A percentile compares a stretch with the other conserved stretches of the same genome.
phyloP scores from a whole-genome alignment of 35 echinoderm and acorn worm genomes.

The Hemicentrotus pulcherrimus region DNA sequence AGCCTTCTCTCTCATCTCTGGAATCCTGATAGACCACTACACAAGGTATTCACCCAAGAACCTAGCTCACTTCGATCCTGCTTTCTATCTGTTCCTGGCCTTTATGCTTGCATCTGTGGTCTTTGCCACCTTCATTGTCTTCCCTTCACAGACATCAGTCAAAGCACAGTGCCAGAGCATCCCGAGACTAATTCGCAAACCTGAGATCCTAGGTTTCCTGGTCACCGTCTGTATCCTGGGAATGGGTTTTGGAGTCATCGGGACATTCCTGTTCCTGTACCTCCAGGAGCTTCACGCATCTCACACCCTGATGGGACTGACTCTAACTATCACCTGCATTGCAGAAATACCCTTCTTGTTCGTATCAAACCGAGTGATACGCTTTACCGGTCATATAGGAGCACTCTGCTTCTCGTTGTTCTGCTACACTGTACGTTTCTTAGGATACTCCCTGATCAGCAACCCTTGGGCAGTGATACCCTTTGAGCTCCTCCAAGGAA shows the following conservation, averaged over 20 bases:
- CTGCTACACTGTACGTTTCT: conserved; percentile 77
- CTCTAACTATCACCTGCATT: conserved; percentile 75
- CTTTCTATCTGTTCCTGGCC: conserved; percentile 60
- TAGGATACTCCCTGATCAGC: conserved; percentile 73
- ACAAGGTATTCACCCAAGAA: background rate
- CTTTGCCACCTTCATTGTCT: conserved; percentile 28
- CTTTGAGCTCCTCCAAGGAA: conserved; percentile 94
- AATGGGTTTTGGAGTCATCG: conserved; percentile 86
- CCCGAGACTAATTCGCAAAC: conserved; percentile 50
- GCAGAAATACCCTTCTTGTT: conserved; percentile 87
- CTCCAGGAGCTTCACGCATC: conserved; percentile 72
- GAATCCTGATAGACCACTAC: conserved; percentile 68
- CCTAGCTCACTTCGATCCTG: conserved; percentile 29
- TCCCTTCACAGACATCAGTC: conserved; percentile 50
- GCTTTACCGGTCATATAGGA: conserved; percentile 62
- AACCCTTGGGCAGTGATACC: conserved; percentile 82
- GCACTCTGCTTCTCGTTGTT: conserved; percentile 72
- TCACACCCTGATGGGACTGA: conserved; percentile 86
- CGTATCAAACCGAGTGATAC: conserved; percentile 77
- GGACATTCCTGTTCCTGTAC: conserved; percentile 85
- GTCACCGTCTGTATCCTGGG: conserved; percentile 69
- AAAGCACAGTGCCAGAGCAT: conserved; percentile 49
- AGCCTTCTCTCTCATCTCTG: conserved; percentile 75
- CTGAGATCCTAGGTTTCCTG: conserved; percentile 73
- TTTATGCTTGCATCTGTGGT: conserved; percentile 26